Percentiles rank a stretch among this genome's conserved stretches.
phyloP scores from a whole-genome alignment of 2,113 vertebrate genomes.

The Actenoides hombroni region DNA sequence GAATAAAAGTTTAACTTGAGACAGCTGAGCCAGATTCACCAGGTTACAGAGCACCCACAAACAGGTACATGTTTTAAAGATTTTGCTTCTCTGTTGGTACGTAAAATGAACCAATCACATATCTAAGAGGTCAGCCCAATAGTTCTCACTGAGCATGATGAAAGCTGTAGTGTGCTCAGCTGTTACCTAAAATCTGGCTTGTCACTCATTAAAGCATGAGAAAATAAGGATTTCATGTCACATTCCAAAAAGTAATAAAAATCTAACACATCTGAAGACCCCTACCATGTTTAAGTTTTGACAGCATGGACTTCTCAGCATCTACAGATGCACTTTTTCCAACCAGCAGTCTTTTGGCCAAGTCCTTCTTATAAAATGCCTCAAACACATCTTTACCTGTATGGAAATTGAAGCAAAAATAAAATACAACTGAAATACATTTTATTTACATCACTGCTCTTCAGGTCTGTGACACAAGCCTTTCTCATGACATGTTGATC shows the following conservation, averaged over 20 bases:
- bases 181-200: neutral
- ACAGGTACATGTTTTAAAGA: neutral
- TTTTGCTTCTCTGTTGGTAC: neutral
- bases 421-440: neutral
- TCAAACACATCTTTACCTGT: conserved; percentile 86
- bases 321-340: conserved; percentile 86
- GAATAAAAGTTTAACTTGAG: neutral
- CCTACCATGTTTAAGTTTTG: conserved; percentile 84
- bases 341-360: conserved; percentile 83
- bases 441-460: neutral
- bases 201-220: neutral
- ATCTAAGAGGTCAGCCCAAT: neutral
- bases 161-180: neutral
- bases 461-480: neutral
- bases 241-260: neutral
- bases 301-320: conserved; percentile 86
- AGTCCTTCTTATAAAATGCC: conserved; percentile 85
- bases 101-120: neutral
- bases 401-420: neutral
- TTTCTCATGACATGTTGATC: neutral
- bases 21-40: neutral
- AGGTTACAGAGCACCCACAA: neutral
- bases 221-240: neutral
- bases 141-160: neutral
- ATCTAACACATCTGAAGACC: neutral